Base-by-base conservation (phyloP, 2,797 vertebrate genomes). In the Xenops minutus region DNA sequence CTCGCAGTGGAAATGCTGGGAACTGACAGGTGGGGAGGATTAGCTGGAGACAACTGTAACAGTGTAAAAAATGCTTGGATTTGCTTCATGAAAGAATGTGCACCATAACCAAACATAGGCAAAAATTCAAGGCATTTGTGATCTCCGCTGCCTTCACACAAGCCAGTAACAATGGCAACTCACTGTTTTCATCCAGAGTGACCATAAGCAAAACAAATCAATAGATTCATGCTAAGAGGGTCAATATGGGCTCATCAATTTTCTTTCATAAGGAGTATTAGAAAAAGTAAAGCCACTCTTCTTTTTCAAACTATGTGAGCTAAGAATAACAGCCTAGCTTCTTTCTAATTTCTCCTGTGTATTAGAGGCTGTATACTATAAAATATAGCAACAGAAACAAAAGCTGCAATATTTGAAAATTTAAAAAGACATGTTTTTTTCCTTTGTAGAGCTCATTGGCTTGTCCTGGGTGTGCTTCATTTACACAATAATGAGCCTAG, bases 381-480 rank as follows among this genome's bases (percentile, higher is more conserved):
- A 76, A 93, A 79, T 41, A n/a, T 0, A 9, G 12, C 12, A 73
- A 69, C 13, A 49, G 29, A 44, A 56, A 84, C 49, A 61, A 64
- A 36, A 34, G 7, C 8, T 13, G 8, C 0, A 17, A 11, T 54
- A 49, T 56, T 62, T 74, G 30, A 85, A 92, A 82, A 85, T 43
- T 64, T 0, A 22, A 41, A 56, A 48, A 72, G 0, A 24, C 13
- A 44, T 84, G 56, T 93, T 85, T 97, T 83, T 56, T 94, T 96
- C 68, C 91, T 71, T 96, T 93, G 15, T 84, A 99, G 99, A 99
- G 95, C 98, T 96, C 88, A 98, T 99, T 69, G 99, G 99, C 23
- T 97, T 99, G 85, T 97, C 98, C 2, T 99, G 98, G 91, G 98
- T 99, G 72, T 99, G 99, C 97, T 99, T 99, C 97, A 97, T 98